These are phyloP conservation scores for Phyllostomus discolor DNA, from an alignment of 2,113 vertebrate genomes.

Conservation along the genomic window DNA sequence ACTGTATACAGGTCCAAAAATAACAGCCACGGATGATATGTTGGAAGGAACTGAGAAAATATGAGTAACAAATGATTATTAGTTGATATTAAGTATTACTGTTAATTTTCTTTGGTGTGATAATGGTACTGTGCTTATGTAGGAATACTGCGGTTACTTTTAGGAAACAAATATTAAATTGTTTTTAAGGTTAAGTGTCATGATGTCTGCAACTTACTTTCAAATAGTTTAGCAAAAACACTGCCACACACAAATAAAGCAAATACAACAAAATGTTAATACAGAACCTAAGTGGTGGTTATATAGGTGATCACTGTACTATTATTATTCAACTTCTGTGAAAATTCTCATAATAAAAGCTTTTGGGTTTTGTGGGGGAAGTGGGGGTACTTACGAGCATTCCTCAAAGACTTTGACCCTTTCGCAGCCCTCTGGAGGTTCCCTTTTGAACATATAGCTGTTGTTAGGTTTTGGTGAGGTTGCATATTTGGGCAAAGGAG, in stretches of 20 bases:
- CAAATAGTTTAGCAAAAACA: neutral
- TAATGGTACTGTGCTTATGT: neutral
- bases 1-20: neutral
- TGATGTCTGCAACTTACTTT: neutral
- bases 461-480: slow-evolving; percentile 99
- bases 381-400: slow-evolving; percentile 88
- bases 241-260: neutral
- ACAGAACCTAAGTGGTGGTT: neutral
- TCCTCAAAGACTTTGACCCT: slow-evolving; percentile 97
- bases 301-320: neutral
- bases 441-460: slow-evolving; percentile 99
- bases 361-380: rapidly evolving
- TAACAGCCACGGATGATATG: neutral
- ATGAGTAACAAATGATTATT: neutral
- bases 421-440: slow-evolving; percentile 98
- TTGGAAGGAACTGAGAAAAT: neutral
- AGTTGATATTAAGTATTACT: neutral
- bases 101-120: neutral
- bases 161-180: neutral
- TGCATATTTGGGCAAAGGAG: slow-evolving; percentile 97
- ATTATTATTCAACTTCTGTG: neutral
- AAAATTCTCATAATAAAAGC: neutral
- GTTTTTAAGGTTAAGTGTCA: neutral
- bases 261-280: neutral
- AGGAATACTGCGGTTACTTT: neutral